Percentiles rank a stretch among this genome's conserved stretches.
Evolutionary conservation across 2,113 vertebrate species (phyloP).

Genomic region (Chaetura pelagica): DNA sequence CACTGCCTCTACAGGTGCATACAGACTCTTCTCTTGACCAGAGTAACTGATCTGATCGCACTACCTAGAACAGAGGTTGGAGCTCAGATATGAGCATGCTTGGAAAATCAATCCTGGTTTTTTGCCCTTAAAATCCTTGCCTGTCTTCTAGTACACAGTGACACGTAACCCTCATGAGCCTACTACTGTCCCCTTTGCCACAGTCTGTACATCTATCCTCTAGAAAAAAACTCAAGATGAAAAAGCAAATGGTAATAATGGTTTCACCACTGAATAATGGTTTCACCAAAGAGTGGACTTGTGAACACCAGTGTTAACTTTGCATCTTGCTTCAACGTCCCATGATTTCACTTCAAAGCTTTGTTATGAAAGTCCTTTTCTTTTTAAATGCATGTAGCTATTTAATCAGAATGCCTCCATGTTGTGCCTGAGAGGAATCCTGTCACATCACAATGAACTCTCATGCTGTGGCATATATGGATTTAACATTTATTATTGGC

Average conservation of each 20-base stretch:
- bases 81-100: not conserved
- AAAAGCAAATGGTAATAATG: not conserved
- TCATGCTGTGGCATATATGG: constrained; percentile 18
- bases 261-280: not conserved
- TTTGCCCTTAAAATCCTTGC: not conserved
- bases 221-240: not conserved
- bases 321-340: not conserved
- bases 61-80: not conserved
- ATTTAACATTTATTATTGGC: constrained; percentile 41
- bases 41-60: not conserved
- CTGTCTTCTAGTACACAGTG: not conserved
- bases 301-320: not conserved
- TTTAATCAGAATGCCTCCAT: constrained; percentile 45
- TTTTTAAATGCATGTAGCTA: not conserved
- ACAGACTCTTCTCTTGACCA: not conserved
- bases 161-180: accelerated
- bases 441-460: constrained; percentile 38
- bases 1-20: not conserved
- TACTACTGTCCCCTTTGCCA: not conserved
- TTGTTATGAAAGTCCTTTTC: constrained; percentile 35
- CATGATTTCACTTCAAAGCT: constrained; percentile 22
- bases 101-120: not conserved
- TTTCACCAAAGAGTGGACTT: not conserved
- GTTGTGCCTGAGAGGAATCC: not conserved
- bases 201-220: not conserved